Evolutionary conservation across 2,797 vertebrate genomes (phyloP).

Genomic region (Tokudaia muenninki): DNA sequence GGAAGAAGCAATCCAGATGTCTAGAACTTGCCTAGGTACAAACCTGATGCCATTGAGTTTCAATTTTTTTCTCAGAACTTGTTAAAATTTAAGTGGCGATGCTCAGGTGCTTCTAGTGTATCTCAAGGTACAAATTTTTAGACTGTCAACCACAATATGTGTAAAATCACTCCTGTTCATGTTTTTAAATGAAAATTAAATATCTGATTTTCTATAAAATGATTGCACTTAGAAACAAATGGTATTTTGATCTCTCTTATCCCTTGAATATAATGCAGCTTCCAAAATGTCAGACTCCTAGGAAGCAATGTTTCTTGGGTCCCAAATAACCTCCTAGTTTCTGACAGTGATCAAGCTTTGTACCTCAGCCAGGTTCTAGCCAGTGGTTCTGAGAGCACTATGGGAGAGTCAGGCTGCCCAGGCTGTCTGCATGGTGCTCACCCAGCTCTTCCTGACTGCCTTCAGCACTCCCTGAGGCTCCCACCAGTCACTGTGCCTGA

Average conservation of each 20-base stretch:
- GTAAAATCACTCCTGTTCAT: conserved; percentile 54
- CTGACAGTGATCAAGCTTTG: not conserved
- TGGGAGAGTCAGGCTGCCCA: not conserved
- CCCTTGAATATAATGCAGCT: conserved; percentile 26
- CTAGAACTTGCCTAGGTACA: not conserved
- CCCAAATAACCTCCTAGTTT: conserved; percentile 16
- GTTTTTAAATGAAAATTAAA: conserved; percentile 76
- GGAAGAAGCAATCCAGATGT: not conserved
- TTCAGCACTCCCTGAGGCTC: not conserved
- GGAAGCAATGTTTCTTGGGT: not conserved
- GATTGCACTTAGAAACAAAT: conserved; percentile 28
- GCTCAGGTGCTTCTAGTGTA: conserved; percentile 54
- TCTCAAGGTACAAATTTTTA: conserved; percentile 66
- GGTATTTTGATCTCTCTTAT: conserved; percentile 20
- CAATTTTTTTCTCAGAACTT: conserved; percentile 54
- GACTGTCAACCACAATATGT: conserved; percentile 31
- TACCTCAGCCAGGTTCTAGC: not conserved
- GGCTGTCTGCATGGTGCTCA: not conserved
- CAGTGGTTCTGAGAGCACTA: not conserved
- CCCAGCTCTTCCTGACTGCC: not conserved
- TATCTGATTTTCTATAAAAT: conserved; percentile 73
- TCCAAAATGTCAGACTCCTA: conserved; percentile 17
- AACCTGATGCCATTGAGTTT: conserved; percentile 6
- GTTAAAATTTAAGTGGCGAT: not conserved
- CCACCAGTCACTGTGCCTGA: not conserved